These are phyloP conservation scores for Ips nitidus DNA, from an alignment of 1,140 invertebrate species.

Conservation along the genomic window DNA sequence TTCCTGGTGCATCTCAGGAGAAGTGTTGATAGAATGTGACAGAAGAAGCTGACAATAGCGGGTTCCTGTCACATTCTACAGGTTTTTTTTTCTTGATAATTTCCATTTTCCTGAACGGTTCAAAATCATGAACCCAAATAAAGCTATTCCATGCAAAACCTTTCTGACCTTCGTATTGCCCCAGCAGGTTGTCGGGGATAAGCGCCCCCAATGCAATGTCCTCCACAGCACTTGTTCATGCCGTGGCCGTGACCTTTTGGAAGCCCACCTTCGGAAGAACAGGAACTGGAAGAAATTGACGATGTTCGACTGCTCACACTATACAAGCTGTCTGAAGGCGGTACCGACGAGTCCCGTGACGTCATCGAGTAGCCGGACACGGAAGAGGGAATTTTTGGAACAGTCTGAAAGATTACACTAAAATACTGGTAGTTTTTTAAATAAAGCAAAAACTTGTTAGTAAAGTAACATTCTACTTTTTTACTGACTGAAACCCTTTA, in stretches of 20 bases:
- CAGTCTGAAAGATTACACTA: conserved; percentile 45
- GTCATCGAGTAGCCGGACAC: conserved; percentile 84
- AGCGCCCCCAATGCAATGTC: conserved; percentile 54
- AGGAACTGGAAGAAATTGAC: conserved; percentile 65
- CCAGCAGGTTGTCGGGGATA: conserved; percentile 68
- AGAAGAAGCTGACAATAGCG: too few species aligned
- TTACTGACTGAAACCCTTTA: too few species aligned
- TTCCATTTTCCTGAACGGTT: too few species aligned
- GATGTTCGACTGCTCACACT: conserved; percentile 75
- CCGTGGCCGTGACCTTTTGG: neutral
- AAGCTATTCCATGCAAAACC: neutral
- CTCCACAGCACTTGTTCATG: conserved; percentile 42
- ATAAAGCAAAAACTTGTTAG: neutral
- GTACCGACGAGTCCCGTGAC: conserved; percentile 69
- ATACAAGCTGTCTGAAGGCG: conserved; percentile 67
- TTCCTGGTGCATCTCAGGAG: too few species aligned
- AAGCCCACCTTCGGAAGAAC: conserved; percentile 53
- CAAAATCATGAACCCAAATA: too few species aligned
- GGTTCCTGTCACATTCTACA: too few species aligned
- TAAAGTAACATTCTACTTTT: conserved; percentile 29
- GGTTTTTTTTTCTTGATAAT: too few species aligned
- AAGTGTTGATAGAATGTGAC: too few species aligned
- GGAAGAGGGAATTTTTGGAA: conserved; percentile 69
- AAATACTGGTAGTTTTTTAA: too few species aligned
- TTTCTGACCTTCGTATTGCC: conserved; percentile 55